Conservation (phyloP, 2,888 invertebrate genomes). For the Hofmannophila pseudospretella region DNA sequence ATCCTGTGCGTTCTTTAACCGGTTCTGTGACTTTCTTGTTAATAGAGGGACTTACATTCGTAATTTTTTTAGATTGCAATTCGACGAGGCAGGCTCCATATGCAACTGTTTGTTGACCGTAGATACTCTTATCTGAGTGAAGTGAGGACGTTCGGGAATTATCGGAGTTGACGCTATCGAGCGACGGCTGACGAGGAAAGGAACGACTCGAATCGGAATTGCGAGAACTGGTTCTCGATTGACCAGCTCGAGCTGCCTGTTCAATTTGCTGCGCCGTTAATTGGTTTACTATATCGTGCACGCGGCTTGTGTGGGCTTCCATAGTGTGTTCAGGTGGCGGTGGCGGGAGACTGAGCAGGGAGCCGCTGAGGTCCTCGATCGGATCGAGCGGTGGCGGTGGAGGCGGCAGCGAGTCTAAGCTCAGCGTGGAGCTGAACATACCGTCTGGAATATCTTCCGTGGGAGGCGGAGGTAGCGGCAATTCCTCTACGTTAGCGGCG, state of each 20-base stretch:
- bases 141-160: constrained; percentile 63
- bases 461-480: constrained; percentile 85
- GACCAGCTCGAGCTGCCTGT: constrained; percentile 50
- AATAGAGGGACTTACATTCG: constrained; percentile 51
- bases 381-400: constrained; percentile 84
- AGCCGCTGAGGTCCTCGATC: constrained; percentile 80
- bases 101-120: constrained; percentile 51
- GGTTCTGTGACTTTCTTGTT: constrained; percentile 51
- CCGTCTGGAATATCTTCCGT: constrained; percentile 67
- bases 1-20: constrained; percentile 64
- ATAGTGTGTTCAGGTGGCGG: constrained; percentile 80
- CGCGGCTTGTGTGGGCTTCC: constrained; percentile 51
- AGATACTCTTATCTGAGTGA: constrained; percentile 59
- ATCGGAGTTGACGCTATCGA: constrained; percentile 75
- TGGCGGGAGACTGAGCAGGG: constrained; percentile 86
- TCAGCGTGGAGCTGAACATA: constrained; percentile 86
- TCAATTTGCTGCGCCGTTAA: constrained; percentile 59
- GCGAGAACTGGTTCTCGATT: constrained; percentile 52
- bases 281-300: constrained; percentile 61
- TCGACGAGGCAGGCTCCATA: constrained; percentile 77
- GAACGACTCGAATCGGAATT: constrained; percentile 52
- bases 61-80: constrained; percentile 72
- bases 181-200: constrained; percentile 75
- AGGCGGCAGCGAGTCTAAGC: constrained; percentile 88
- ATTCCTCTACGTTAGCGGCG: constrained; percentile 48